Evolutionary conservation across 2,888 invertebrate genomes (phyloP).

Genomic region (Drosophila sordidapex): DNA sequence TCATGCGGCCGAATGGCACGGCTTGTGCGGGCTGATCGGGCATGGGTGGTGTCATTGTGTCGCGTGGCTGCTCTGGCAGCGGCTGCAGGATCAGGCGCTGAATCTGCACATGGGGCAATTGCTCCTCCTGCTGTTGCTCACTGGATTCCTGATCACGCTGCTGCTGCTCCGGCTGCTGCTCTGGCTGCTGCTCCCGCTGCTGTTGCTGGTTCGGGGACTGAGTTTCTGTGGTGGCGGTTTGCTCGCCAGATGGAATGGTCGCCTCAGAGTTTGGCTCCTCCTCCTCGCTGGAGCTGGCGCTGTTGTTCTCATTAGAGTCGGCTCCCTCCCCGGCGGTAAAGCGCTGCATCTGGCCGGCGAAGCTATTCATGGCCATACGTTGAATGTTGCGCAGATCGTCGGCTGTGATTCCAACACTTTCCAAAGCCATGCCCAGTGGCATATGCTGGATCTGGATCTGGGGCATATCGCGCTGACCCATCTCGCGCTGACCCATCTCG

Average conservation of each 20-base stretch:
- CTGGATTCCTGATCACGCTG: conserved; percentile 59
- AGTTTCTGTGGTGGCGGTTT: conserved; percentile 48
- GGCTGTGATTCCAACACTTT: conserved; percentile 84
- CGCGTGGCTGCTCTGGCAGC: conserved; percentile 83
- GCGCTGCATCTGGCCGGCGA: conserved; percentile 83
- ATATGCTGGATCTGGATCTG: conserved; percentile 83
- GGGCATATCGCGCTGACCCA: conserved; percentile 60
- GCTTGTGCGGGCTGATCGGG: conserved; percentile 81
- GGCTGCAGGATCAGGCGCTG: conserved; percentile 82
- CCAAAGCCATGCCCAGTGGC: conserved; percentile 83
- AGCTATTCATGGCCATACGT: conserved; percentile 84
- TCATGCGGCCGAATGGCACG: conserved; percentile 84
- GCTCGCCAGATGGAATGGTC: conserved; percentile 53
- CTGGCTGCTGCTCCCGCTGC: conserved; percentile 29
- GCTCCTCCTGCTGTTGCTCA: conserved; percentile 81
- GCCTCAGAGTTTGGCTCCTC: conserved; percentile 60
- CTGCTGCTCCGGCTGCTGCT: conserved; percentile 76
- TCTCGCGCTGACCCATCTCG: conserved; percentile 56
- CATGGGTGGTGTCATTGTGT: conserved; percentile 84
- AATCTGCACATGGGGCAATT: conserved; percentile 78
- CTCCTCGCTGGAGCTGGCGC: conserved; percentile 77
- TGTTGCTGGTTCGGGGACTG: conserved; percentile 46
- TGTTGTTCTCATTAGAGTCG: conserved; percentile 77
- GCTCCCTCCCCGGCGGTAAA: conserved; percentile 81
- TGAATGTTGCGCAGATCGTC: conserved; percentile 85